Evolutionary conservation across 2,888 invertebrate genomes (phyloP), one percentile per base, ranked within the genome.

Genomic region (Resseliella maxima): DNA sequence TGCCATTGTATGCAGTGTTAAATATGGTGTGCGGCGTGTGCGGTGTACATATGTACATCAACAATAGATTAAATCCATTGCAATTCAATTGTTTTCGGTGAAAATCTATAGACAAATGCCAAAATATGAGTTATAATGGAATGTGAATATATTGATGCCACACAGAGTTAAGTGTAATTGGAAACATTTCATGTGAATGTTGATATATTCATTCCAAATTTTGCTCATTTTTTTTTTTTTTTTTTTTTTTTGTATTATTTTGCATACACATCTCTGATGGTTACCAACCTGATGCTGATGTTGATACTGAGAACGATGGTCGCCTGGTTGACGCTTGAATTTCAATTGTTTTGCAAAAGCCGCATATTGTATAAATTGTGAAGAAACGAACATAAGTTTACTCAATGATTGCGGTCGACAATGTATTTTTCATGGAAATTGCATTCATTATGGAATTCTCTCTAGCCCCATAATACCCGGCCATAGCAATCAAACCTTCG

Each of bases 281-380:
- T 1, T 15, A n/a, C n/a, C n/a, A 0, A 12, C 35, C 15, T 72
- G 72, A 72, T 72, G 31, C 31, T 72, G 72, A 72, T 72, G 72
- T 5, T 35, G 31, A n/a, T 15, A 8, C 46, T 50, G 46, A 18
- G 12, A 2, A 18, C 45, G 46, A 2, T 59, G 6, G 18, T 59
- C 27, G 59, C 24, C n/a, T 21, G 15, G 50, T 21, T 50, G 8
- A 6, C 3, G 59, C 5, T 59, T n/a, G 72, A 72, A 72, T 72
- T 72, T 72, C 72, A 72, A 72, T 31, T 72, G 72, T 72, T 72
- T 72, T n/a, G 31, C n/a, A n/a, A n/a, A n/a, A 31, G 72, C 72
- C 72, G 31, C 72, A 72, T 72, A 72, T 72, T 72, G 72, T 72
- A 72, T 72, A 72, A 72, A 72, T 72, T 72, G 12, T 72, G 72